Conservation (phyloP, 1,140 invertebrate genomes). For the Philotrypesis tridentata region DNA sequence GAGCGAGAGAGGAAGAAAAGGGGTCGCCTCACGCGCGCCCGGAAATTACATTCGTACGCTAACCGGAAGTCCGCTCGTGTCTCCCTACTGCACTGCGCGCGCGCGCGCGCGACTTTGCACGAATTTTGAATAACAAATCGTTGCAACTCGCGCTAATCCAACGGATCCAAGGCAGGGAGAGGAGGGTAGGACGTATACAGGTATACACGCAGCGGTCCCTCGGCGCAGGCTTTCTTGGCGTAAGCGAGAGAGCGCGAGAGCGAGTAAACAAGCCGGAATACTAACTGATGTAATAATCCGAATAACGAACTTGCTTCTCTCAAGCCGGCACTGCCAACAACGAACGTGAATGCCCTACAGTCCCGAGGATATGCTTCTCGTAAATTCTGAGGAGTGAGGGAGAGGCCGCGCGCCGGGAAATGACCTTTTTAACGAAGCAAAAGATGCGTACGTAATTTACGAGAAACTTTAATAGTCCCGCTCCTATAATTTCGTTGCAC, state of each 20-base stretch:
- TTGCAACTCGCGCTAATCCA: conserved; percentile 57
- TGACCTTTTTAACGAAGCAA: conserved; percentile 39
- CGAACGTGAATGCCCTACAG: conserved; percentile 18
- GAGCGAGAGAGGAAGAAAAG: neutral
- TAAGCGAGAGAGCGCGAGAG: conserved; percentile 2
- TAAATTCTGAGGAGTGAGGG: conserved; percentile 27
- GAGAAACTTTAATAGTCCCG: conserved; percentile 42
- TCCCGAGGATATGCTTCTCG: conserved; percentile 5
- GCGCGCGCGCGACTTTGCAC: conserved; percentile 54
- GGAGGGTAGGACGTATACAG: no score
- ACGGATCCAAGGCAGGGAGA: conserved; percentile 30
- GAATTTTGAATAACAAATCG: conserved; percentile 66
- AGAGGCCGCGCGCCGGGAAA: neutral
- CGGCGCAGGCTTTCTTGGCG: conserved; percentile 21
- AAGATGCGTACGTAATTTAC: conserved; percentile 45
- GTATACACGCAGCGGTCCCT: neutral
- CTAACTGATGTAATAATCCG: conserved; percentile 49
- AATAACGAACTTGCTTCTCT: conserved; percentile 45
- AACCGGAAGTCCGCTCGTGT: conserved; percentile 51
- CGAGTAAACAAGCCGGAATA: conserved; percentile 47
- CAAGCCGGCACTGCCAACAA: conserved; percentile 21
- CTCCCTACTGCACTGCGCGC: neutral
- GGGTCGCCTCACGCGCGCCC: conserved; percentile 39
- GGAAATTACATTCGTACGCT: conserved; percentile 62
- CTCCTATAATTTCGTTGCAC: conserved; percentile 38